Base-by-base conservation (phyloP, 2,888 invertebrate genomes). In the Agrochola litura region DNA sequence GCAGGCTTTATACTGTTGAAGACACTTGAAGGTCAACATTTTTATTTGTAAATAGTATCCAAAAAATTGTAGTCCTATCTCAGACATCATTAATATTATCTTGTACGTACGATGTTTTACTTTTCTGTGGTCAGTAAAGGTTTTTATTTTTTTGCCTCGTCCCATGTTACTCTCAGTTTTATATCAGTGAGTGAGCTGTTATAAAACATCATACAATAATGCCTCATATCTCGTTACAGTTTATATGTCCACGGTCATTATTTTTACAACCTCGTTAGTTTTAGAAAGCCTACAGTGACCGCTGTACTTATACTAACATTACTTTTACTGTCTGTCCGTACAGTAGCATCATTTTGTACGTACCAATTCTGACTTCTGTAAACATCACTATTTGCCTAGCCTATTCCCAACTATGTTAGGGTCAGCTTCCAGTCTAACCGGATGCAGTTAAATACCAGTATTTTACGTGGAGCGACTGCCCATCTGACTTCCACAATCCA, bases 231-330 rank as follows among this genome's bases (percentile, higher is more conserved):
- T 52, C 19, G 46, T 76, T 41, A 41, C 19, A 16, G 2, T 77
- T 75, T 52, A 19, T 46, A 41, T 12, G 8, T 46, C 9, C 54
- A 30, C 1, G 19, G 37, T 2, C 49, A 67, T 79, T 83, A 63
- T 41, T 67, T 79, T 67, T 63, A 67, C 14, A 37, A 63, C n/a
- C 41, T 77, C 61, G 41, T 82, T 67, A 56, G 49, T 56, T 67
- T 79, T 56, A 14, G 49, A 63, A 67, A 77, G 67, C 49, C 46
- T 41, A 16, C 1, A n/a, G 25, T 25, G 58, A 22, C n/a, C 22
- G 8, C 16, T 56, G 0, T 58, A 10, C 52, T 43, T 65, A 14
- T 37, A 58, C 10, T 14, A 37, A 46, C 14, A 49, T 76, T 41
- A 25, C 12, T 37, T 25, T 80, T 37, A 56, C 16, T 25, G 8